Evolutionary conservation across 2,797 vertebrate species (phyloP).

Genomic region (Coreius guichenoti): DNA sequence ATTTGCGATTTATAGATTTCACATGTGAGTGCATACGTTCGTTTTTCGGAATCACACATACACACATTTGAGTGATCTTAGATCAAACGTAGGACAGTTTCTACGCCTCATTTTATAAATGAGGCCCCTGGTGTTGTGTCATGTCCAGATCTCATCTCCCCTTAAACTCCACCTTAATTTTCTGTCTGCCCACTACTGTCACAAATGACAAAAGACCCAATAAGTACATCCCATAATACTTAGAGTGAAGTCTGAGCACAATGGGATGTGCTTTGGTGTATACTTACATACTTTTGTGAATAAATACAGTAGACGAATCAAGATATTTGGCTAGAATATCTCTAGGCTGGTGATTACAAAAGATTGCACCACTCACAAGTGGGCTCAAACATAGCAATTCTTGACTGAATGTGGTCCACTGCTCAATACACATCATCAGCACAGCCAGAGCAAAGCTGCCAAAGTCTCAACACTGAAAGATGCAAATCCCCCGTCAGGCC

Average conservation of each 20-base stretch:
- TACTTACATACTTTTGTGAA: neutral
- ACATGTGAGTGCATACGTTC: no score
- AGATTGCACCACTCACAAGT: neutral
- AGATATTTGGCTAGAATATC: neutral
- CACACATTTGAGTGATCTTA: no score
- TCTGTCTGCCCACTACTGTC: neutral
- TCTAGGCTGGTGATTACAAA: neutral
- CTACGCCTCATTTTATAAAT: no score
- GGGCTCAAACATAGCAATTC: neutral
- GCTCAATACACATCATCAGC: constrained; percentile 5
- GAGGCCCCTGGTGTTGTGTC: neutral
- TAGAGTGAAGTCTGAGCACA: neutral
- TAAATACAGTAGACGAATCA: neutral
- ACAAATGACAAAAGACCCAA: neutral
- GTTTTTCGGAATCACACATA: no score
- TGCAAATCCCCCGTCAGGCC: constrained; percentile 35
- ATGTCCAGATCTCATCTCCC: neutral
- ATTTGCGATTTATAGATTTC: no score
- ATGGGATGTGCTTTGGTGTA: neutral
- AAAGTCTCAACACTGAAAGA: constrained; percentile 35
- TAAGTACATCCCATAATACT: no score
- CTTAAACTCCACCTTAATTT: neutral
- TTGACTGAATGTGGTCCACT: neutral
- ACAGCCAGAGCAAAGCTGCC: constrained; percentile 20
- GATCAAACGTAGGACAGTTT: no score